Conservation (phyloP, 2,113 vertebrate genomes). For the Tenebrosternarchus preto region DNA sequence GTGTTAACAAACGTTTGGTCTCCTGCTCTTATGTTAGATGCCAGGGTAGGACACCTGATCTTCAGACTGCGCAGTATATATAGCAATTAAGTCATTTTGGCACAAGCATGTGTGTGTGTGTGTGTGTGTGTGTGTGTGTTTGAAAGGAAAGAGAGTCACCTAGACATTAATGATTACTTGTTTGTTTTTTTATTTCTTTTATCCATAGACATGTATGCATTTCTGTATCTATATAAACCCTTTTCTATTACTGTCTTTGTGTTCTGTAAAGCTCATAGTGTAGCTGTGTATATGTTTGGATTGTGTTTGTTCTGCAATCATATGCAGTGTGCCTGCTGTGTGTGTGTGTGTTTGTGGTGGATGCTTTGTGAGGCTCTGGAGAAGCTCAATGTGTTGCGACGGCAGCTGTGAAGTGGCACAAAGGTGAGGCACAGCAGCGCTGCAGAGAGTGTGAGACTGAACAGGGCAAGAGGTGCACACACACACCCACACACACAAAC, state of each 20-base stretch:
- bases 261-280: not conserved
- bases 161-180: not conserved
- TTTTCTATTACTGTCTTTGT: not conserved
- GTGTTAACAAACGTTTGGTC: not conserved
- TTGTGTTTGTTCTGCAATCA: conserved; percentile 25
- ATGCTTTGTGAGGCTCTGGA: conserved; percentile 36
- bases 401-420: not conserved
- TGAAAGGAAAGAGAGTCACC: not conserved
- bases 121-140: conserved; percentile 14
- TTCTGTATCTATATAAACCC: not conserved
- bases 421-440: conserved; percentile 5
- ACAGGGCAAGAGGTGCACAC: no score
- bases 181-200: not conserved
- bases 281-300: conserved; percentile 13
- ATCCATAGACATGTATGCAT: not conserved
- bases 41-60: conserved; percentile 39
- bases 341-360: conserved; percentile 33
- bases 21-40: not conserved
- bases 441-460: no score
- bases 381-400: conserved; percentile 12
- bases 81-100: conserved; percentile 38
- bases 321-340: conserved; percentile 27
- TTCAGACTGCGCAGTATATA: conserved; percentile 30
- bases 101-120: not conserved
- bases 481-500: not conserved